These are phyloP conservation scores for Odontamblyopus lacepedii DNA, from an alignment of 2,797 vertebrate genomes.

Conservation along the genomic window DNA sequence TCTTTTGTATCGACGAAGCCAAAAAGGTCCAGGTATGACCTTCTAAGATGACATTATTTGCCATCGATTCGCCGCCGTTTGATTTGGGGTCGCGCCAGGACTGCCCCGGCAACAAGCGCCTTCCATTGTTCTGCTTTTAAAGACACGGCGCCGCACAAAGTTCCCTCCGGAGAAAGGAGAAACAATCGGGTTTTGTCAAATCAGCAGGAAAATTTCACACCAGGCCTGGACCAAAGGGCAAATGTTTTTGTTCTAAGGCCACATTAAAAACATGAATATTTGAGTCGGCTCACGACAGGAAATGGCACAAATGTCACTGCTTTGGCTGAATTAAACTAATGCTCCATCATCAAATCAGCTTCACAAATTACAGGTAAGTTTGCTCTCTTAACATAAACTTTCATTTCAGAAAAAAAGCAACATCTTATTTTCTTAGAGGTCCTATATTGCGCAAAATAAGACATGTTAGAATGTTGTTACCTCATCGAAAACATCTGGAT, in stretches of 20 bases:
- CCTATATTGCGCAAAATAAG: too few relatives aligned
- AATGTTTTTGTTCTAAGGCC: conserved; percentile 11
- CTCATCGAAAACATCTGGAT: too few relatives aligned
- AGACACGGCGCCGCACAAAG: conserved; percentile 56
- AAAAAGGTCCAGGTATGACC: conserved; percentile 76
- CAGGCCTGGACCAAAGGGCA: conserved; percentile 20
- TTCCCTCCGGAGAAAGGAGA: conserved; percentile 39
- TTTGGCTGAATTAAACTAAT: neutral
- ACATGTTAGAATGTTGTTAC: too few relatives aligned
- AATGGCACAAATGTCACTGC: conserved; percentile 8
- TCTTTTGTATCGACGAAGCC: conserved; percentile 68
- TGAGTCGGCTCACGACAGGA: neutral
- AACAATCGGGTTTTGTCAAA: conserved; percentile 42
- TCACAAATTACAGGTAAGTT: neutral
- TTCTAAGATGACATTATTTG: conserved; percentile 78
- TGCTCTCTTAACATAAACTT: too few relatives aligned
- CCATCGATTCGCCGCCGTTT: conserved; percentile 70
- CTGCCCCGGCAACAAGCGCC: conserved; percentile 57
- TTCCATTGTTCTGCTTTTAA: conserved; percentile 67
- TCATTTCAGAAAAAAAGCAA: too few relatives aligned
- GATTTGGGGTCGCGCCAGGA: conserved; percentile 63
- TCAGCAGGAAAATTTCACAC: conserved; percentile 26
- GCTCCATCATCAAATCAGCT: neutral
- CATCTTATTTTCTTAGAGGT: too few relatives aligned
- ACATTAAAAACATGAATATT: conserved; percentile 8